Evolutionary conservation across 2,113 vertebrate species (phyloP), one percentile per base, ranked within the genome.

Genomic region (Siniperca knerii): DNA sequence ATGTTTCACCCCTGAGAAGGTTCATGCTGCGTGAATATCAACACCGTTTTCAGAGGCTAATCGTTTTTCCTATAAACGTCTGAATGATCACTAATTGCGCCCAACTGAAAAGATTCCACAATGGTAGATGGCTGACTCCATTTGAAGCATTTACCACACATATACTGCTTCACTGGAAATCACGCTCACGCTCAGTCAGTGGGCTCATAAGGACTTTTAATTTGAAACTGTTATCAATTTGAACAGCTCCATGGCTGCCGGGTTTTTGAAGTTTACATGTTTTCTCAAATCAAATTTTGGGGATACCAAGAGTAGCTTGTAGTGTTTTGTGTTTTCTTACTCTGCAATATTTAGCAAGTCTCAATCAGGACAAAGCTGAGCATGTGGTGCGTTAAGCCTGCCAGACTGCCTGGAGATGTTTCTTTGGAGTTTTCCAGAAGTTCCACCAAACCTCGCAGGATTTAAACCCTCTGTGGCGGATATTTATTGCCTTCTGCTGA

Each of bases 1-100:
- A 61, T 82, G 66, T 84, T 70, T 75, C 60, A 79, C 65, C 70
- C 75, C 75, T 73, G 12, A 79, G 71, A 77, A 37, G 77, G n/a
- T 79, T 81, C 73, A 58, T 57, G 18, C 70, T 76, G 76, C 4
- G n/a, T 76, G 69, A 73, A 70, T 54, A 83, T 87, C 50, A 75
- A 55, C 13, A 1, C 54, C 46, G 54, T 69, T 81, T 81, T 83
- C 55, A 71, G 61, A 68, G 68, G 52, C 33, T 77, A 74, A 83
- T 89, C 70, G 54, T 73, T 78, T 81, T 77, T 44, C 40, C 82
- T 48, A 58, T 65, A 71, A 88, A 85, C 11, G 16, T 89, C 55
- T 84, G 61, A 82, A 84, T 42, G 54, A 83, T 83, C 74, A n/a
- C 82, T 90, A 90, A 90, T 72, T 87, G 76, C 12, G 6, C 54